These are phyloP conservation scores for Heliconius erato DNA, from an alignment of 2,888 invertebrate genomes.

Conservation along the genomic window DNA sequence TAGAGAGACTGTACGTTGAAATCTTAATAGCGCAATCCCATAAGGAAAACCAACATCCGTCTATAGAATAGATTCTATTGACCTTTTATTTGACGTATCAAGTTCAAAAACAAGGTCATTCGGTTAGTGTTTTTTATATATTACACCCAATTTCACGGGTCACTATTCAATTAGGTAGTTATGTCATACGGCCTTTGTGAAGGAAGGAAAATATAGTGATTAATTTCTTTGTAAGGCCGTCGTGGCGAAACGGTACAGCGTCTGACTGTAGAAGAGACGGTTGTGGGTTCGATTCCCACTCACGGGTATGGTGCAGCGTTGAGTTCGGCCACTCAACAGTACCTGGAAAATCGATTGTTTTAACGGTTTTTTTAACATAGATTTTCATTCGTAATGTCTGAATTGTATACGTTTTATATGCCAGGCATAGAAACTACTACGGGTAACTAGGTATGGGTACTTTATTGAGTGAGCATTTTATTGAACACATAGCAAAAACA, in stretches of 20 bases:
- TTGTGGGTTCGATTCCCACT: background rate
- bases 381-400: too few species aligned
- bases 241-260: background rate
- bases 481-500: too few species aligned
- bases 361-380: too few species aligned
- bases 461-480: too few species aligned
- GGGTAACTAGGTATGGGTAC: too few species aligned
- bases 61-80: background rate
- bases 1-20: too few species aligned
- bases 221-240: background rate
- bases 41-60: conserved; percentile 5
- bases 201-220: background rate
- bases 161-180: background rate
- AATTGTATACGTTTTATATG: too few species aligned
- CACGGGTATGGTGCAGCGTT: background rate
- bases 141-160: background rate
- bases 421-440: too few species aligned
- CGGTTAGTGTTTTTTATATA: background rate
- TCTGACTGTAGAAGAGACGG: background rate
- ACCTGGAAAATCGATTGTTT: too few species aligned
- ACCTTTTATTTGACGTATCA: background rate
- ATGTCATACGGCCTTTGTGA: background rate
- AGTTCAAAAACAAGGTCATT: conserved; percentile 3
- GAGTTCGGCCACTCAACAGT: too few species aligned
- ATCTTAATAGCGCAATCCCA: background rate